Evolutionary conservation across 2,113 vertebrate species (phyloP), one percentile per base, ranked within the genome.

Genomic region (Butorides virescens): DNA sequence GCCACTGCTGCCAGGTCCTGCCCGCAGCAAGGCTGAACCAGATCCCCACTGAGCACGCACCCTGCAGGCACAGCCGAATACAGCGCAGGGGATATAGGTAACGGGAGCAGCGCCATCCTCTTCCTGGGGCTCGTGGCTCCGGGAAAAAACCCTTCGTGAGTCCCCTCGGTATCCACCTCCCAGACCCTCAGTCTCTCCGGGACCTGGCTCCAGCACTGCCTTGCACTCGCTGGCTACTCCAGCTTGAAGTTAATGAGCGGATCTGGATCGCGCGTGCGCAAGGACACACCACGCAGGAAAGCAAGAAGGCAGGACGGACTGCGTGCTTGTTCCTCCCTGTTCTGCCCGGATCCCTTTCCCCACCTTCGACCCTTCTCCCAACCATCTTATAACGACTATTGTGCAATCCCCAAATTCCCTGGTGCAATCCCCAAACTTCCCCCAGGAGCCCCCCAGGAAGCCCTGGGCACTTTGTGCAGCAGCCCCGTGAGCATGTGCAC

Each of bases 401-500:
- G 20, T 39, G 49, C 63, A 50, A 21, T 73, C 22, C 32, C 36
- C 34, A 22, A 16, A 22, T n/a, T 55, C 53, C 53, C 58, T 15
- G 23, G 12, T 66, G 32, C 52, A 46, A 23, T 37, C n/a, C 34
- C 17, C 26, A 61, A 0, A 15, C 8, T 59, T 44, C 27, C 11
- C 39, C 20, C n/a, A n/a, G 30, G 4, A 34, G 5, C 32, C 9
- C 36, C 36, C 13, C 36, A 11, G 27, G 37, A 36, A 52, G 29
- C 20, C 15, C 25, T 26, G 27, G 55, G 10, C 25, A 3, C 44
- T 67, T 36, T 52, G 39, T 30, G 59, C 3, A 0, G 25, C 73
- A 84, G 37, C 19, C 17, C 55, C 7, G 0, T 42, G 22, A n/a
- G 39, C 2, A 3, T 32, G 49, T n/a, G 13, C 39, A 21, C 13